Conservation (phyloP, 2,888 invertebrate genomes). For the Germaria angustata region DNA sequence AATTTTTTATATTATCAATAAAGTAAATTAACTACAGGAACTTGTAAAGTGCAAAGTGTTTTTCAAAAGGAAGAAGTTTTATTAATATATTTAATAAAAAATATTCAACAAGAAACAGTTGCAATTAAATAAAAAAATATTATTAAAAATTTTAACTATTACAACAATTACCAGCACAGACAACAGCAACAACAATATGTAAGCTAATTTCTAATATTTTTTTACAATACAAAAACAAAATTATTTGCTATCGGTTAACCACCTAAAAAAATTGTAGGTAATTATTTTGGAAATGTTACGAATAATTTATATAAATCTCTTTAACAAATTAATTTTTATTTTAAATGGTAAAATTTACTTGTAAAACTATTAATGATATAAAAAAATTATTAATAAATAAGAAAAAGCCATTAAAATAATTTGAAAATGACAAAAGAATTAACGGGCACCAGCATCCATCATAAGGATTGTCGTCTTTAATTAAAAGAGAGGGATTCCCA, state of each 20-base stretch:
- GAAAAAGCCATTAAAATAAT: background rate
- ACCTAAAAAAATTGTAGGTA: too few relatives aligned
- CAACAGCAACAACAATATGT: conserved; percentile 28
- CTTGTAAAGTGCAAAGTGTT: conserved; percentile 37
- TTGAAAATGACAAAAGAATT: conserved; percentile 3
- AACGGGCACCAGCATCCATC: background rate
- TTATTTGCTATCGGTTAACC: too few relatives aligned
- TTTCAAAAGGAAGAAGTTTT: conserved; percentile 26
- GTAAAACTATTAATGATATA: too few relatives aligned
- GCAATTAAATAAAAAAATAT: background rate
- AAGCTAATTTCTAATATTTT: background rate
- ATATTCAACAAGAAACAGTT: conserved; percentile 26
- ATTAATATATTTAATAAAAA: conserved; percentile 27
- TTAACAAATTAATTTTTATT: too few relatives aligned
- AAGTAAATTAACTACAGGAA: background rate
- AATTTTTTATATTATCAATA: conserved; percentile 11
- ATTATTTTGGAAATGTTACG: too few relatives aligned
- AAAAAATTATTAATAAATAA: too few relatives aligned
- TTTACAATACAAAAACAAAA: background rate
- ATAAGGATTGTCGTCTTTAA: background rate
- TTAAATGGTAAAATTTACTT: too few relatives aligned
- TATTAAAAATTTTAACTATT: background rate
- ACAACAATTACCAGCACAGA: background rate
- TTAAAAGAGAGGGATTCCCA: conserved; percentile 13
- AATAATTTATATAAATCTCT: too few relatives aligned